Percentiles rank a stretch among this genome's conserved stretches.
Evolutionary conservation across 2,113 vertebrate species (phyloP).

Genomic region (Lycaon pictus): DNA sequence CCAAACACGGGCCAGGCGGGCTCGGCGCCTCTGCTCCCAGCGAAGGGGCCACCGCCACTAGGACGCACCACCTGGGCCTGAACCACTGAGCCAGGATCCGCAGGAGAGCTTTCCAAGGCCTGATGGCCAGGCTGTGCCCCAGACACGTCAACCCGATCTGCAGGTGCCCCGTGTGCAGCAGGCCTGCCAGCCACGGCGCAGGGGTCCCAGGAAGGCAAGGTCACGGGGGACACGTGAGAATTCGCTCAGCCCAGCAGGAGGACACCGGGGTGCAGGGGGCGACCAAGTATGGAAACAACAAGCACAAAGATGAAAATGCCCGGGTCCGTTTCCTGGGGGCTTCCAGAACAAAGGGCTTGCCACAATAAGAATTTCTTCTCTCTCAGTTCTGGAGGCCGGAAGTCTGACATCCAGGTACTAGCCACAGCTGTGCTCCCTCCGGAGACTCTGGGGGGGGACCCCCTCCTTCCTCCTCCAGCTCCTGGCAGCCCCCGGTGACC

Average conservation of each 20-base stretch:
- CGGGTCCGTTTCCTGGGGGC: neutral
- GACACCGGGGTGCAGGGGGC: fast-evolving
- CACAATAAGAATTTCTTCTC: neutral
- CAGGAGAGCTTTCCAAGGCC: neutral
- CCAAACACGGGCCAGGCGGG: fast-evolving
- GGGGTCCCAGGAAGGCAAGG: neutral
- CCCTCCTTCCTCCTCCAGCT: neutral
- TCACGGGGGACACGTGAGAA: fast-evolving
- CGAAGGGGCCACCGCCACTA: neutral
- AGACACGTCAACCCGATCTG: no score
- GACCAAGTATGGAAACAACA: neutral
- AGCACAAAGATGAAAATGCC: fast-evolving
- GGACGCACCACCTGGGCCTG: fast-evolving
- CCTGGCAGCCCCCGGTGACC: fast-evolving
- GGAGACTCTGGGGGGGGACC: no score
- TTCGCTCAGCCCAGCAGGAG: neutral
- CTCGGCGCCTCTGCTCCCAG: neutral
- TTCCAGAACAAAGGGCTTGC: neutral
- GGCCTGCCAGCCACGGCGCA: fast-evolving
- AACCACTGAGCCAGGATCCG: neutral
- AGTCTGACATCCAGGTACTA: neutral
- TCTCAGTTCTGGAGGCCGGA: neutral
- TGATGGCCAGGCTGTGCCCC: neutral
- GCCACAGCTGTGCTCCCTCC: fast-evolving
- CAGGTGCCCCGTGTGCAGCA: fast-evolving